Base-by-base conservation (phyloP, 2,888 invertebrate species). In the Pterobdella sp. region DNA sequence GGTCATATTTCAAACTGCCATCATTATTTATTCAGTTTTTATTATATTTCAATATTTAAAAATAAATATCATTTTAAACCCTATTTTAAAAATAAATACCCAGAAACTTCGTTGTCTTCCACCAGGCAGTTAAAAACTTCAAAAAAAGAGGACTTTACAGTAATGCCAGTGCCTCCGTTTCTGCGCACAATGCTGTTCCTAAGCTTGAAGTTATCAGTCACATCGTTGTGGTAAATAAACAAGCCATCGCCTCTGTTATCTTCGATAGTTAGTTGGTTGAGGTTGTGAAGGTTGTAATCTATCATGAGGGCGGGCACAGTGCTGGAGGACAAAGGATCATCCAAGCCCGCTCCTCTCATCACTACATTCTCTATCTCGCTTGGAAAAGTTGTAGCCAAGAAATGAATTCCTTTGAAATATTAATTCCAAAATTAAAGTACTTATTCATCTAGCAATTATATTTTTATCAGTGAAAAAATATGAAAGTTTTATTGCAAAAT, bases 211-310 rank as follows among this genome's bases (percentile, higher is more conserved):
- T 79, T 87, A 0, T 90, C 88, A 81, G 91, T 94, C 74, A 96
- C 89, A 84, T 98, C 94, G 0, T 95, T 93, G 84, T 95, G 96
- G 75, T 95, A 86, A 60, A 98, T 88, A 37, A 94, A 95, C 36
- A 98, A 86, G 0, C 97, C 98, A 81, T 95, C 94, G 79, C 93
- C 91, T 72, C 91, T 89, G 82, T 95, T 96, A 80, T 94, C 89
- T 0, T 88, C 86, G 29, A 97, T 87, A 78, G 89, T 88, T 1
- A 86, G 77, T 68, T 83, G 79, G 66, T 75, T 73, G 42, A 78
- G 67, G 1, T 73, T 82, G 79, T 87, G 87, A 76, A 85, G 85
- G 78, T 87, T 87, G 83, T 87, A 87, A 79, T 88, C 88, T 72
- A 88, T 90, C 85, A 83, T 81, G 1, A 86, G 79, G 0, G 84